phyloP scores from a whole-genome alignment of 2,888 invertebrate species.

The Apodemia mormo region DNA sequence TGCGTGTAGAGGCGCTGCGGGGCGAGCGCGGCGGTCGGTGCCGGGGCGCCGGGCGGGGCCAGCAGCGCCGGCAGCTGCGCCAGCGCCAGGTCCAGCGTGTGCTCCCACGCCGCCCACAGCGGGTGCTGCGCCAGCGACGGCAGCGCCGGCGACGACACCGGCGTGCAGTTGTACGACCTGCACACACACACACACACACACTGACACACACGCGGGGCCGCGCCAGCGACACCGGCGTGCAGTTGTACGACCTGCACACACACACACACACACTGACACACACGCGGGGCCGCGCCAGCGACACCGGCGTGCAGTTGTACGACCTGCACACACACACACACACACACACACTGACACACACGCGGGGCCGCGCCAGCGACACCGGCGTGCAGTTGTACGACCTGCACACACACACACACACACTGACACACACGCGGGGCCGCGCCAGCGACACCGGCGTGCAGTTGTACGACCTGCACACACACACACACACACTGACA shows the following conservation, averaged over 20 bases:
- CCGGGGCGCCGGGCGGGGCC: slow-evolving; percentile 60
- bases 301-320: slow-evolving; percentile 98
- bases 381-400: slow-evolving; percentile 99
- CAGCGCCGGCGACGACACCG: slow-evolving; percentile 95
- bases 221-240: slow-evolving; percentile 96
- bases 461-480: slow-evolving; percentile 91
- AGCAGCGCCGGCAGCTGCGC: slow-evolving; percentile 92
- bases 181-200: background rate
- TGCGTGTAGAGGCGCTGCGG: slow-evolving; percentile 81
- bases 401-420: background rate
- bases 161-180: slow-evolving; percentile 95
- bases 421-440: no score
- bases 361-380: slow-evolving; percentile 92
- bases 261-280: background rate
- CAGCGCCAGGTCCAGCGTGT: slow-evolving; percentile 96
- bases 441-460: slow-evolving; percentile 96
- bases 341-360: no score
- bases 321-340: slow-evolving; percentile 62
- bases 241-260: slow-evolving; percentile 88
- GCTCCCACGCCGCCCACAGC: slow-evolving; percentile 99
- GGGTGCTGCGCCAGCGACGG: slow-evolving; percentile 95
- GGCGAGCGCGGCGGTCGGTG: slow-evolving; percentile 45
- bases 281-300: slow-evolving; percentile 93
- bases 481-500: background rate
- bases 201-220: no score